Conservation (phyloP, 2,797 vertebrate species). For the Adelosebastes latens region DNA sequence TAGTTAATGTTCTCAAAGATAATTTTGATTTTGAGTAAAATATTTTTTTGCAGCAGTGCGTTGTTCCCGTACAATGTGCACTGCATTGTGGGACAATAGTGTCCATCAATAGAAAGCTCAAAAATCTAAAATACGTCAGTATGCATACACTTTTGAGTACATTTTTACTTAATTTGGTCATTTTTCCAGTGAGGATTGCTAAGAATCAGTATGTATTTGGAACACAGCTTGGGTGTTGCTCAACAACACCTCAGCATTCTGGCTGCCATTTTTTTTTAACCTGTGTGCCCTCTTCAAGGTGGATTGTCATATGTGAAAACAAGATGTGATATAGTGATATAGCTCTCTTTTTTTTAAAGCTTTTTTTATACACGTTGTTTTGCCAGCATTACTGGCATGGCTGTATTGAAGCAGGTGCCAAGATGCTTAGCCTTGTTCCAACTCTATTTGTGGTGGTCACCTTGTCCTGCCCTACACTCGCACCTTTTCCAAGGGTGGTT, state of each 20-base stretch:
- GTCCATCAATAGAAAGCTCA: not conserved
- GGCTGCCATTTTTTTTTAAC: not conserved
- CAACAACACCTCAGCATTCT: not conserved
- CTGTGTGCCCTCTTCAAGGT: not conserved
- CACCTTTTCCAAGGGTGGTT: slow-evolving; percentile 22
- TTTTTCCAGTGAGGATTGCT: not conserved
- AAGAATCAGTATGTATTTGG: not conserved
- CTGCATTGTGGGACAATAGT: not conserved
- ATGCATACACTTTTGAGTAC: not conserved
- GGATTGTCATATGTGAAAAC: not conserved
- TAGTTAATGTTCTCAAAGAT: too few species aligned
- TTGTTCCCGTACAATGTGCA: not conserved
- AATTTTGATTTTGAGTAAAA: not conserved
- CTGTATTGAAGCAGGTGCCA: slow-evolving; percentile 23
- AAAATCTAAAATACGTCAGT: not conserved
- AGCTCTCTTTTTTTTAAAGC: not conserved
- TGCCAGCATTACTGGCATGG: not conserved
- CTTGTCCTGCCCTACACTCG: slow-evolving; percentile 50
- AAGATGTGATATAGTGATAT: not conserved
- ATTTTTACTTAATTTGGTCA: not conserved
- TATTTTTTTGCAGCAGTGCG: accelerated
- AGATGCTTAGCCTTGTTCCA: slow-evolving; percentile 38
- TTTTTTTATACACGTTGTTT: not conserved
- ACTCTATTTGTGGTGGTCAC: slow-evolving; percentile 58
- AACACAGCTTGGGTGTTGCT: not conserved